phyloP scores from a whole-genome alignment of 2,888 invertebrate genomes.

The Amiota mariae region DNA sequence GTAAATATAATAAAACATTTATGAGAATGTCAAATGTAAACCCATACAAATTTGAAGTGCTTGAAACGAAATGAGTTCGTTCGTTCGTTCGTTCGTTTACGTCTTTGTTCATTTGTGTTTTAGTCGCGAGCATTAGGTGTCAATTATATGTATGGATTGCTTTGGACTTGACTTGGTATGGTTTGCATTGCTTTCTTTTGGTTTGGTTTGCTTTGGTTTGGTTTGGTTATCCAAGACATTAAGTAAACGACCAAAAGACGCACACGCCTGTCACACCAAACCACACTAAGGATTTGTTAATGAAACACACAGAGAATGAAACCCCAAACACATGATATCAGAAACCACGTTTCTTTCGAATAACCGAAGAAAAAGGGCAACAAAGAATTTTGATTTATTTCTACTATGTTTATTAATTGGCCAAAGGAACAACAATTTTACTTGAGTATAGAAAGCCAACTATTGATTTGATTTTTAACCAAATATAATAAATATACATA shows the following conservation, averaged over 20 bases:
- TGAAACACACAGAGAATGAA: neutral
- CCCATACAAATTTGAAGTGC: conserved; percentile 53
- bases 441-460: too few species aligned
- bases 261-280: neutral
- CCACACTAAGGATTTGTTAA: neutral
- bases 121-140: conserved; percentile 26
- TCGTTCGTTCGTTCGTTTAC: too few species aligned
- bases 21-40: conserved; percentile 40
- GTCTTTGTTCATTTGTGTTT: too few species aligned
- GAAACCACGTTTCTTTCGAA: neutral
- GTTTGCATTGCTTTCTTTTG: too few species aligned
- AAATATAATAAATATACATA: too few species aligned
- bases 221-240: neutral
- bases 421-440: too few species aligned
- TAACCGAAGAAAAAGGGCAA: neutral
- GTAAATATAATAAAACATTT: conserved; percentile 49
- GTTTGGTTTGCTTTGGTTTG: neutral
- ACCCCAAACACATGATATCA: too few species aligned
- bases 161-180: neutral
- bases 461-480: too few species aligned
- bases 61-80: conserved; percentile 43
- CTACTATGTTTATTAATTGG: too few species aligned
- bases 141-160: conserved; percentile 29
- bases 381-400: conserved; percentile 1
- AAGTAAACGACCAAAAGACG: neutral